These are phyloP conservation scores for Scaptomyza montana DNA, from an alignment of 1,140 invertebrate genomes.

Conservation along the genomic window DNA sequence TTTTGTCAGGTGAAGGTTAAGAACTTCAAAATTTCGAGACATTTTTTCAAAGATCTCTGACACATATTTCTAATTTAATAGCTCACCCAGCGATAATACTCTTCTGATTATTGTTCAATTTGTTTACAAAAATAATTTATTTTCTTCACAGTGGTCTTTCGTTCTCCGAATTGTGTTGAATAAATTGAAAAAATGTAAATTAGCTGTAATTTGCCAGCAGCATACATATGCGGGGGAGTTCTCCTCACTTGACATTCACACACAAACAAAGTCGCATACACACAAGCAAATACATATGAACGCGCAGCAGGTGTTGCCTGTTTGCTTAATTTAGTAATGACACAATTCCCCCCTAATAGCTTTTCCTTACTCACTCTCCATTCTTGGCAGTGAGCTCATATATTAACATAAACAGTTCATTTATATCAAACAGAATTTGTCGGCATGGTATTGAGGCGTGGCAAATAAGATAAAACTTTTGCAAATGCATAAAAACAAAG, in stretches of 20 bases:
- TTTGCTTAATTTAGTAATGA: slow-evolving; percentile 73
- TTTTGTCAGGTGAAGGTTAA: not conserved
- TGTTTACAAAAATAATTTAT: not conserved
- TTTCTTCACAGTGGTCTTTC: slow-evolving; percentile 36
- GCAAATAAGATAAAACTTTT: slow-evolving; percentile 17
- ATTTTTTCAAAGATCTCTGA: too few relatives aligned
- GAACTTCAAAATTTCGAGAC: too few relatives aligned
- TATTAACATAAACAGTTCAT: slow-evolving; percentile 81
- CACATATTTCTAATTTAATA: too few relatives aligned
- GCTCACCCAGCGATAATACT: too few relatives aligned
- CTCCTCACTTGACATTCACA: slow-evolving; percentile 68
- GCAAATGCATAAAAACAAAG: slow-evolving; percentile 5
- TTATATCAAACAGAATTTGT: slow-evolving; percentile 68
- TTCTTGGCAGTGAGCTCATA: slow-evolving; percentile 65
- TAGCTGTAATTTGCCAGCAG: slow-evolving; percentile 68
- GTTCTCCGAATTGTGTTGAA: slow-evolving; percentile 43
- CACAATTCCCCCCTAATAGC: slow-evolving; percentile 20
- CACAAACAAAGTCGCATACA: slow-evolving; percentile 18
- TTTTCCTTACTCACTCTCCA: not conserved
- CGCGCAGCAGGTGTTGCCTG: slow-evolving; percentile 68
- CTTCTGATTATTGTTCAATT: too few relatives aligned
- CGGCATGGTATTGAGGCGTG: slow-evolving; percentile 21
- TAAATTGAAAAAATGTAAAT: slow-evolving; percentile 82
- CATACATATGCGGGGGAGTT: slow-evolving; percentile 11
- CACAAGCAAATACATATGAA: slow-evolving; percentile 21